Evolutionary conservation across 1,140 invertebrate species (phyloP).

Genomic region (Mya arenaria): DNA sequence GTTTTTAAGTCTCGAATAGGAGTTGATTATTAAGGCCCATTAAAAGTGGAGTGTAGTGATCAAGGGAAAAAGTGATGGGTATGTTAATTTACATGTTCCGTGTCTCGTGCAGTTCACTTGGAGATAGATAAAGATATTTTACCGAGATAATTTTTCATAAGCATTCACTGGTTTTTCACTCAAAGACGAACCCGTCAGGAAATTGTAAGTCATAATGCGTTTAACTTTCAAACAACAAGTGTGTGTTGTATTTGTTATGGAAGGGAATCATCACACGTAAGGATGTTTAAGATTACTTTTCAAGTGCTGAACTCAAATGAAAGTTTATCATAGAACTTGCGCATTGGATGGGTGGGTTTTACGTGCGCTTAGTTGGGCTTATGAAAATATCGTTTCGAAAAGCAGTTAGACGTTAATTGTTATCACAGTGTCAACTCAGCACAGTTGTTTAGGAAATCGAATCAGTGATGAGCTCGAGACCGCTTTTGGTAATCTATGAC

Average conservation of each 20-base stretch:
- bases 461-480: conserved; percentile 12
- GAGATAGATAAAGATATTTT: not conserved
- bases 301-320: no score
- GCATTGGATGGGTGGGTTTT: no score
- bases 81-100: conserved; percentile 26
- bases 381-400: conserved; percentile 1
- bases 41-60: conserved; percentile 23
- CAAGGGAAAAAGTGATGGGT: conserved; percentile 28
- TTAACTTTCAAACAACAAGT: no score
- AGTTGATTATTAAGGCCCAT: conserved; percentile 35
- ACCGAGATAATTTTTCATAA: no score
- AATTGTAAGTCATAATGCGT: no score
- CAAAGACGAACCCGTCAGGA: no score
- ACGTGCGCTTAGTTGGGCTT: no score
- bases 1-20: conserved; percentile 21
- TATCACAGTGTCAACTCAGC: not conserved
- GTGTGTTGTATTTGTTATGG: no score
- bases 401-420: conserved; percentile 4
- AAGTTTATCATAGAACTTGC: no score
- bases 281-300: no score
- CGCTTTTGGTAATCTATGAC: conserved; percentile 1
- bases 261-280: no score
- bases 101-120: conserved; percentile 1
- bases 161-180: no score
- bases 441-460: conserved; percentile 13